Evolutionary conservation across 35 echinoderm and acorn worm species (phyloP).

Genomic region (Chiridota heheva): DNA sequence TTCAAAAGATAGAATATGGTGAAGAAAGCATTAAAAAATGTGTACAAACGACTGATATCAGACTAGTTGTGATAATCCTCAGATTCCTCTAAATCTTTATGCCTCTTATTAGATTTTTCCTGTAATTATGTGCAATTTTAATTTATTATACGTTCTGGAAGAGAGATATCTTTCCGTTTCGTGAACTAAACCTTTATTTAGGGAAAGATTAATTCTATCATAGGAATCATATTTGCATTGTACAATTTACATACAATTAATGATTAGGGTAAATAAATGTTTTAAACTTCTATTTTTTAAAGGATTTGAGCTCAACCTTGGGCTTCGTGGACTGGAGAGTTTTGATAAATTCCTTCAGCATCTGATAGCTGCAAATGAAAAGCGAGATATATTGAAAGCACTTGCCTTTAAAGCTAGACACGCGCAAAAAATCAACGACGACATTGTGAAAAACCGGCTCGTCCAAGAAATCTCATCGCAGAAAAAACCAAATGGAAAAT

Average conservation of each 20-base stretch:
- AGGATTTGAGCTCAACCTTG: conserved; percentile 91
- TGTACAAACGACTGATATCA: too few relatives aligned
- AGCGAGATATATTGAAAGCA: conserved; percentile 64
- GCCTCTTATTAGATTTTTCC: too few relatives aligned
- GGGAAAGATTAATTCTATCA: neutral
- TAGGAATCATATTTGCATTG: neutral
- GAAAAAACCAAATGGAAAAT: too few relatives aligned
- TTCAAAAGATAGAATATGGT: too few relatives aligned
- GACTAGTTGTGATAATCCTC: too few relatives aligned
- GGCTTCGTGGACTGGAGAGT: conserved; percentile 70
- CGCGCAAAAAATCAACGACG: conserved; percentile 69
- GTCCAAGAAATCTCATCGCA: too few relatives aligned
- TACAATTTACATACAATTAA: too few relatives aligned
- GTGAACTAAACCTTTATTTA: neutral
- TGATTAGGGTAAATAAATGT: too few relatives aligned
- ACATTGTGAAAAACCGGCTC: conserved; percentile 51
- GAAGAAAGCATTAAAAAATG: too few relatives aligned
- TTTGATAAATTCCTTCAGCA: conserved; percentile 65
- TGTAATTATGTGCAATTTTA: too few relatives aligned
- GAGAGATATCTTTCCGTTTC: neutral
- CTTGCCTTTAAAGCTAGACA: conserved; percentile 66
- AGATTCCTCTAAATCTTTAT: too few relatives aligned
- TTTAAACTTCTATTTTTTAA: conserved; percentile 27
- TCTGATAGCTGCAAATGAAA: conserved; percentile 45
- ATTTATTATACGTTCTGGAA: neutral